These are phyloP conservation scores for Mirza zaza DNA, from an alignment of 2,113 vertebrate genomes.

Conservation along the genomic window DNA sequence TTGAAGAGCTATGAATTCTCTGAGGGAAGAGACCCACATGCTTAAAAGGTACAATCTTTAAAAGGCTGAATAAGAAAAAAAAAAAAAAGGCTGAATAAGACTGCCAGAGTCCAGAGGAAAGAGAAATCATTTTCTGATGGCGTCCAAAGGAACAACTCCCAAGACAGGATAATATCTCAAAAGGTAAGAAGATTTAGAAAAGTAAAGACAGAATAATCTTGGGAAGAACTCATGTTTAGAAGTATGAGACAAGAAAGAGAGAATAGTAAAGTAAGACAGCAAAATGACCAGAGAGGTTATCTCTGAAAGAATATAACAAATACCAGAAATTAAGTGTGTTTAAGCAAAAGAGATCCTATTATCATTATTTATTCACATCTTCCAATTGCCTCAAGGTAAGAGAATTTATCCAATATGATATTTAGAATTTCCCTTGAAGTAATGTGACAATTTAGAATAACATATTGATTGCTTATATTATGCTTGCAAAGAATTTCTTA, in stretches of 20 bases:
- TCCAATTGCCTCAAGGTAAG: background rate
- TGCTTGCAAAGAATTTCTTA: background rate
- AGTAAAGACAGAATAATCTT: background rate
- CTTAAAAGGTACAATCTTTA: background rate
- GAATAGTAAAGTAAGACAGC: background rate
- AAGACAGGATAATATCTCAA: background rate
- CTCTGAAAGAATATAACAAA: background rate
- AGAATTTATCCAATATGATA: background rate
- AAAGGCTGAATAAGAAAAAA: background rate
- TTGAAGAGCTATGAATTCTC: background rate
- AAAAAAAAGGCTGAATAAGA: background rate
- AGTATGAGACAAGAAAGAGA: background rate
- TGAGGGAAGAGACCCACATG: background rate
- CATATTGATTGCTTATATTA: background rate
- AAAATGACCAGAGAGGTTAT: background rate
- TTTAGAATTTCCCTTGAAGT: constrained; percentile 37
- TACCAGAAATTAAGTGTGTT: background rate
- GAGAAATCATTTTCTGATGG: background rate
- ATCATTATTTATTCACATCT: background rate
- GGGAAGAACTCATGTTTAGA: background rate
- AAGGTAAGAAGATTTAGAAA: background rate
- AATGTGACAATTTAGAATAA: background rate
- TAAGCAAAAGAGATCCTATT: background rate
- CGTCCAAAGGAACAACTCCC: background rate
- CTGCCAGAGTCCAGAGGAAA: background rate